Percentiles rank a stretch among this genome's conserved stretches.
Conservation (phyloP, 92 coral and sea anemone species). For the Epizoanthus fatuus region DNA sequence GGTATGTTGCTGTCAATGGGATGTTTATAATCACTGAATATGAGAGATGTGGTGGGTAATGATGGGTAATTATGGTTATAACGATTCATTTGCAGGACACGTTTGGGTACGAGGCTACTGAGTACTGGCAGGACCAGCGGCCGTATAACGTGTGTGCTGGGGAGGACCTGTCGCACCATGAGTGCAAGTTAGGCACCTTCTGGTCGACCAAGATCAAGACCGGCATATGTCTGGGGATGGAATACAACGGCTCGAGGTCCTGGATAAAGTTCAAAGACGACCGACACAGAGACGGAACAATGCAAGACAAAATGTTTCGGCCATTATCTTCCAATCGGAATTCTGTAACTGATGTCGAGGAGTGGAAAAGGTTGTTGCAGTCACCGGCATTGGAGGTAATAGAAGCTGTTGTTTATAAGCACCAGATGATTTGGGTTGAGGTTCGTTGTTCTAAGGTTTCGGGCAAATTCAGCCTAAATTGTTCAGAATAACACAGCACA, state of each 20-base stretch:
- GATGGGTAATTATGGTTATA: too few relatives aligned
- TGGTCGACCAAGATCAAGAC: constrained; percentile 29
- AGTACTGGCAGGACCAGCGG: constrained; percentile 11
- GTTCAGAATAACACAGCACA: too few relatives aligned
- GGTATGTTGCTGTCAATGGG: constrained; percentile 54
- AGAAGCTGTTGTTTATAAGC: too few relatives aligned
- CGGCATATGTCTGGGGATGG: constrained; percentile 34
- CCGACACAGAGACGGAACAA: neutral
- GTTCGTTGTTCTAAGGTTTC: too few relatives aligned
- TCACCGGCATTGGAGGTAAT: constrained; percentile 26
- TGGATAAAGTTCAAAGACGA: constrained; percentile 14
- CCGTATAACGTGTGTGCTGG: constrained; percentile 18
- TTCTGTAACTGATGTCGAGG: neutral
- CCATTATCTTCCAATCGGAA: neutral
- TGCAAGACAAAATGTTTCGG: constrained; percentile 17
- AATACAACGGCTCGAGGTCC: constrained; percentile 29
- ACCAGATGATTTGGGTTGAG: too few relatives aligned
- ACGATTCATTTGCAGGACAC: constrained; percentile 5
- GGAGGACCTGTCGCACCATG: constrained; percentile 26
- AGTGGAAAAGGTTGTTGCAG: constrained; percentile 29
- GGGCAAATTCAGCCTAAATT: too few relatives aligned
- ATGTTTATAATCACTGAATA: neutral
- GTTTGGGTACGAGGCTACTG: constrained; percentile 32
- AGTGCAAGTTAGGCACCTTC: constrained; percentile 21
- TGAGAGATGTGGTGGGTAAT: too few relatives aligned